Percentiles rank a stretch among this genome's conserved stretches.
These are phyloP conservation scores for Pipistrellus nathusii DNA, from an alignment of 2,797 vertebrate genomes.

Conservation along the genomic window DNA sequence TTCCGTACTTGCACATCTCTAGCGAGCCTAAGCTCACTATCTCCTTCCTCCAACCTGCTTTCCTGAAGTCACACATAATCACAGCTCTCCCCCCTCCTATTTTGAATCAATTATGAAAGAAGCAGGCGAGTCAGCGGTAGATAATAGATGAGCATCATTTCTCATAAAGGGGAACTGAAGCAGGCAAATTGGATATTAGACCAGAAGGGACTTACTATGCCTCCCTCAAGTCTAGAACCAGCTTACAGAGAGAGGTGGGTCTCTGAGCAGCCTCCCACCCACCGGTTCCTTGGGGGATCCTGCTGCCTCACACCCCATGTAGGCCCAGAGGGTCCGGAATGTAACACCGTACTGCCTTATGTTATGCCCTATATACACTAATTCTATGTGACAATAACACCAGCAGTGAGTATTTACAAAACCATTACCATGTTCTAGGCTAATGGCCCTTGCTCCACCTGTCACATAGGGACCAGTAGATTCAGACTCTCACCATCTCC, in stretches of 20 bases:
- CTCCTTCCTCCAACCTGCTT: background rate
- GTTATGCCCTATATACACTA: background rate
- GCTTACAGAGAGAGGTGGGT: background rate
- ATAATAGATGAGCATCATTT: background rate
- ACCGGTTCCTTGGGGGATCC: background rate
- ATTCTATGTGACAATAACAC: background rate
- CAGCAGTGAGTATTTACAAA: background rate
- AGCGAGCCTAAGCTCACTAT: background rate
- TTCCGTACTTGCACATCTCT: background rate
- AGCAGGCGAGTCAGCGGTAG: background rate
- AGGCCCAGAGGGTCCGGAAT: background rate
- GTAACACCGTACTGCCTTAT: background rate
- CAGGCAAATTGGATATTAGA: background rate
- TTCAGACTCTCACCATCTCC: background rate
- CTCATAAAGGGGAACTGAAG: background rate
- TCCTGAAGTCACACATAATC: constrained; percentile 17
- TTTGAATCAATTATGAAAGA: constrained; percentile 47
- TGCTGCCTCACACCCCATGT: background rate
- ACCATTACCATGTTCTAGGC: background rate
- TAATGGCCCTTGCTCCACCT: too few relatives aligned
- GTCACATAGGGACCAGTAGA: background rate
- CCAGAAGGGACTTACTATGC: background rate
- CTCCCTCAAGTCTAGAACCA: background rate
- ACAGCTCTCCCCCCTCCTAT: background rate
- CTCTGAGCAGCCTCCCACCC: background rate